These are phyloP conservation scores for Barnardius zonarius DNA, from an alignment of 2,113 vertebrate species.

Conservation along the genomic window DNA sequence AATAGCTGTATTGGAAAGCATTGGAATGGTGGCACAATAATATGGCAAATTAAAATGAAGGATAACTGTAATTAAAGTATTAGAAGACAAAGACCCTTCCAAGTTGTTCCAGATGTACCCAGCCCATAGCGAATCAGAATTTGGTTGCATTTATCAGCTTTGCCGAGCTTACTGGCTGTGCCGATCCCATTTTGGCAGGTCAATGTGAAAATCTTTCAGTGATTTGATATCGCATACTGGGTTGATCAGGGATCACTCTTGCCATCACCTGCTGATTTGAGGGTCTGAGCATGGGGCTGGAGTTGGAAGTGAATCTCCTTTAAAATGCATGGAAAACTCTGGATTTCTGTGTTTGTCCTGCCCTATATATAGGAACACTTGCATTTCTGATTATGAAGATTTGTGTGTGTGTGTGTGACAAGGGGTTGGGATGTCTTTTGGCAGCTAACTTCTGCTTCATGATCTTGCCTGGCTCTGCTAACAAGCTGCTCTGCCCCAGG, in stretches of 20 bases:
- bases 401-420: not conserved
- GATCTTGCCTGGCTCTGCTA: slow-evolving; percentile 21
- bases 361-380: not conserved
- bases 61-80: not conserved
- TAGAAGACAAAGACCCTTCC: not conserved
- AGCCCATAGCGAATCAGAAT: not conserved
- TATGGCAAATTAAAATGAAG: not conserved
- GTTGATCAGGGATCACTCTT: not conserved
- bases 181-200: slow-evolving; percentile 31
- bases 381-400: slow-evolving; percentile 13
- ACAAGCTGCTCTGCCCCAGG: slow-evolving; percentile 52
- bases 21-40: not conserved
- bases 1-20: not conserved
- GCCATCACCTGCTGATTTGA: slow-evolving; percentile 26
- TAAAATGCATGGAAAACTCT: not conserved
- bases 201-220: not conserved
- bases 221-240: not conserved
- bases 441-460: not conserved
- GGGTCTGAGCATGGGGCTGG: slow-evolving; percentile 16
- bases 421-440: not conserved
- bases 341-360: not conserved
- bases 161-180: not conserved
- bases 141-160: not conserved
- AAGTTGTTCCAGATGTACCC: not conserved
- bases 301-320: not conserved